phyloP scores from a whole-genome alignment of 2,113 vertebrate species.

The Conger conger region DNA sequence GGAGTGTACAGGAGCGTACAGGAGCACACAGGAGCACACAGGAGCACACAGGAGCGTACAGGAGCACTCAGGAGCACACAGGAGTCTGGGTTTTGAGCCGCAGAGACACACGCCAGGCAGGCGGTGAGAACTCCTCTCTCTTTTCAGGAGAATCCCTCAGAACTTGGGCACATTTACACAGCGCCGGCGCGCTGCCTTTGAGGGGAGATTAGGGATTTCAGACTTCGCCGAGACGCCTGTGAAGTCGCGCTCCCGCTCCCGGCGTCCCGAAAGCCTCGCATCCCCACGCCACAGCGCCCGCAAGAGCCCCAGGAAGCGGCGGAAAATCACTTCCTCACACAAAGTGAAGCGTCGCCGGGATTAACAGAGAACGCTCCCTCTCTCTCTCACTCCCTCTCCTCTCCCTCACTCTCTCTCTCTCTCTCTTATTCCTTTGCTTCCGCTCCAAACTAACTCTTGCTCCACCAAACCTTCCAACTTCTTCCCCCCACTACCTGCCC shows the following conservation, averaged over 20 bases:
- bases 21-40: too few relatives aligned
- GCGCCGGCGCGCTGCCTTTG: conserved; percentile 39
- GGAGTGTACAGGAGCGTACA: too few relatives aligned
- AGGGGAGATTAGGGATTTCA: conserved; percentile 55
- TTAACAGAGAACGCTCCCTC: conserved; percentile 42
- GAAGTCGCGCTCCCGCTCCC: conserved; percentile 15
- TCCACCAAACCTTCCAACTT: too few relatives aligned
- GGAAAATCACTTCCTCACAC: conserved; percentile 54
- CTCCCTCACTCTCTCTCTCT: neutral
- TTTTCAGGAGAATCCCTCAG: conserved; percentile 40
- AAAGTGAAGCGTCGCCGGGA: conserved; percentile 55
- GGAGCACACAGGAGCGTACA: too few relatives aligned
- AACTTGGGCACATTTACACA: conserved; percentile 45
- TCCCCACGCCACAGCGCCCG: conserved; percentile 57
- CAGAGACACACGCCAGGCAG: neutral
- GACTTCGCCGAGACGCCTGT: neutral
- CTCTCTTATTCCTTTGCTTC: neutral
- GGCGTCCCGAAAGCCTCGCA: conserved; percentile 49
- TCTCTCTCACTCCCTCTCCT: neutral
- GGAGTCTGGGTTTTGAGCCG: neutral
- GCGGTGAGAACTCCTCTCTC: conserved; percentile 30
- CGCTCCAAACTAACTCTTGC: too few relatives aligned
- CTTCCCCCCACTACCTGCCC: too few relatives aligned
- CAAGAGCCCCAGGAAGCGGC: conserved; percentile 43
- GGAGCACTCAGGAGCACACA: too few relatives aligned